Base-by-base conservation (phyloP, 2,888 invertebrate species). In the Pseudococcus jackbeardsleyi region DNA sequence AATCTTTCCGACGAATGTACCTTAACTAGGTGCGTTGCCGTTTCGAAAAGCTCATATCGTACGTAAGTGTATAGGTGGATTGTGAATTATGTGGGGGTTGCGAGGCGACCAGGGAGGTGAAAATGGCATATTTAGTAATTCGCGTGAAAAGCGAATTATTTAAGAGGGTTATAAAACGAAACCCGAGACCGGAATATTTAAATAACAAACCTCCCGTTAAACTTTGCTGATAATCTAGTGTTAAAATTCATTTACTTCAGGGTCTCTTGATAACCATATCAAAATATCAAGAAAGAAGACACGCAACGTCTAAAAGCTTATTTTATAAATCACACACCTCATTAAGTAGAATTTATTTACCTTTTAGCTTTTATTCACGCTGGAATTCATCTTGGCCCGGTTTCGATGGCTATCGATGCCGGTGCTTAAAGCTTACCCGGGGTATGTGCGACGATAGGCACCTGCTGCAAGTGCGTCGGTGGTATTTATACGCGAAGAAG, bases 121-220 rank as follows among this genome's bases (percentile, higher is more conserved):
- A 85, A 85, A 85, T 85, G 39, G 85, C 85, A 85, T 85, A 85
- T 85, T 85, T 85, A 85, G 85, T 59, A 39, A 85, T 85, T 85
- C 85, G 85, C 59, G 54, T 85, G 85, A 85, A 85, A 85, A 59
- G 85, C 59, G 85, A 85, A 85, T 85, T 85, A 85, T 85, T 85
- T 85, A 85, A 85, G 59, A 59, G 59, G 85, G 59, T 85, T 85
- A 85, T 85, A 39, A 85, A 85, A 85, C 85, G 85, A 85, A 85
- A 85, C 59, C 85, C 59, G 39, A 85, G 64, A 54, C 85, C 59
- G 59, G 85, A 85, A 85, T 85, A 85, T 85, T 85, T 59, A 85
- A 85, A 85, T 85, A 85, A 85, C 85, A 39, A 85, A 85, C 84
- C 54, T 84, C 79, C 42, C 79, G 79, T 42, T 79, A 79, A 79